These are phyloP conservation scores for Hetaerina titia DNA, from an alignment of 2,888 invertebrate genomes.

Conservation along the genomic window DNA sequence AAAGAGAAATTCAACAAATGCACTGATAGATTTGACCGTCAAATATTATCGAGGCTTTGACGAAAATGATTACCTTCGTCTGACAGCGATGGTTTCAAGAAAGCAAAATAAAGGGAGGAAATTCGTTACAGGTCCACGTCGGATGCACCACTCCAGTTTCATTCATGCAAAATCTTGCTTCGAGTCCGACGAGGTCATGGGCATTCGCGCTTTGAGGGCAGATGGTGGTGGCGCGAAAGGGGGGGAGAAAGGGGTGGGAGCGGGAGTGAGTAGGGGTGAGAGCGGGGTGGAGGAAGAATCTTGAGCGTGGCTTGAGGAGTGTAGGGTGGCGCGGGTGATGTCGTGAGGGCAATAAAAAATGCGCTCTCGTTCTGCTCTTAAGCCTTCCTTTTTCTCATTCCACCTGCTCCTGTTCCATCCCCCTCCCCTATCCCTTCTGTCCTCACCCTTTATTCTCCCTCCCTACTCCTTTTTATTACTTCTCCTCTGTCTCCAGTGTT, in stretches of 20 bases:
- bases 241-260: not conserved
- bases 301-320: conserved; percentile 7
- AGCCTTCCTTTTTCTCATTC: not conserved
- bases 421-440: not conserved
- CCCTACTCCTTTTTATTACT: conserved; percentile 22
- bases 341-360: not conserved
- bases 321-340: not conserved
- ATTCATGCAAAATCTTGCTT: conserved; percentile 26
- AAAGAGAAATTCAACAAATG: too few relatives aligned
- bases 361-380: not conserved
- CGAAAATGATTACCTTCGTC: too few relatives aligned
- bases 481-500: conserved; percentile 57
- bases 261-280: not conserved
- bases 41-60: too few relatives aligned
- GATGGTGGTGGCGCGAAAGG: not conserved
- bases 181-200: not conserved
- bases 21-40: too few relatives aligned
- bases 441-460: not conserved
- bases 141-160: not conserved
- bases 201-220: not conserved
- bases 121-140: too few relatives aligned
- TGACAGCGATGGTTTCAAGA: too few relatives aligned
- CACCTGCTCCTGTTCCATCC: not conserved
- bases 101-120: too few relatives aligned
- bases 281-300: not conserved